A percentile compares a stretch with the other conserved stretches of the same genome.
phyloP scores from a whole-genome alignment of 2,797 vertebrate genomes.

The Lycodopsis pacificus region DNA sequence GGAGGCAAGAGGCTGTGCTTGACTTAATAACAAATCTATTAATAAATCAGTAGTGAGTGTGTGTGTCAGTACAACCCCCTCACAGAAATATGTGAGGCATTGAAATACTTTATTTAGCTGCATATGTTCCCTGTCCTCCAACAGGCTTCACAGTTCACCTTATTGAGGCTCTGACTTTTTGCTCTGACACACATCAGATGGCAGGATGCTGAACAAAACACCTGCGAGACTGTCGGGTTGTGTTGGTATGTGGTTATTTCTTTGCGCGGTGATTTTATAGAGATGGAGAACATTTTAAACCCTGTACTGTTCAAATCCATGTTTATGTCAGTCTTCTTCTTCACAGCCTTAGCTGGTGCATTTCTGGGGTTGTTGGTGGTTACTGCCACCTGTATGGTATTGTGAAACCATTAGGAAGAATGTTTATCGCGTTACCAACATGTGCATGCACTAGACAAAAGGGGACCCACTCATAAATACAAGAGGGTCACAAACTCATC shows the following conservation, averaged over 20 bases:
- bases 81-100: conserved; percentile 6
- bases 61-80: not conserved
- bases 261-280: not conserved
- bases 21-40: conserved; percentile 38
- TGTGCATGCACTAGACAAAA: not conserved
- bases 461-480: not conserved
- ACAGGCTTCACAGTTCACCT: conserved; percentile 4
- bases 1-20: conserved; percentile 19
- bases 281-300: not conserved
- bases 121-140: not conserved
- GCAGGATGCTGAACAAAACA: not conserved
- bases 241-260: not conserved
- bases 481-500: not conserved
- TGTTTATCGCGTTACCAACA: not conserved
- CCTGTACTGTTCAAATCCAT: not conserved
- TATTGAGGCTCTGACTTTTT: not conserved
- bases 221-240: no score
- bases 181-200: not conserved
- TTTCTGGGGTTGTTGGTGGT: not conserved
- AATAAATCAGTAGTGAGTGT: conserved; percentile 47
- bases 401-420: not conserved
- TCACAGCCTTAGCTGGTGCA: not conserved
- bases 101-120: conserved; percentile 29
- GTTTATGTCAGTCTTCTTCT: not conserved
- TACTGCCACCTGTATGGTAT: not conserved